Conservation (phyloP, 2,113 vertebrate genomes). For the Tachysurus fulvidraco region DNA sequence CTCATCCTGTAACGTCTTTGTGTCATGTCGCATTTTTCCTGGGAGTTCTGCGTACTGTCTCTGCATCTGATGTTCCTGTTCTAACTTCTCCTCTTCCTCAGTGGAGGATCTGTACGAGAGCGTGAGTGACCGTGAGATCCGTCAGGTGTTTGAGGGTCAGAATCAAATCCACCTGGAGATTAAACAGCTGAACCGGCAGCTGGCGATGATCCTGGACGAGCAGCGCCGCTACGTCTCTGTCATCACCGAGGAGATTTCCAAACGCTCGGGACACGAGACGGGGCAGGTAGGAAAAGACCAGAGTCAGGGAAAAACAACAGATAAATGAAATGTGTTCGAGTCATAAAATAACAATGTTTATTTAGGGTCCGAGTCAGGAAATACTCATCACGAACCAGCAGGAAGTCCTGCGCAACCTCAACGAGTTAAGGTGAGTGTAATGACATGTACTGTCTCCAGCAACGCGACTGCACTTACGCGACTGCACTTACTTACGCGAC, state of each 20-base stretch:
- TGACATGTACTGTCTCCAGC: constrained; percentile 15
- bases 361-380: constrained; percentile 77
- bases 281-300: constrained; percentile 74
- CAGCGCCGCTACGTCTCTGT: constrained; percentile 87
- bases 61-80: neutral
- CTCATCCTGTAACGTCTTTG: no score
- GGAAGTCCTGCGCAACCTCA: constrained; percentile 85
- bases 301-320: no score
- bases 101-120: constrained; percentile 88
- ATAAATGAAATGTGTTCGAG: neutral
- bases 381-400: constrained; percentile 80
- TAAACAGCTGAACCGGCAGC: constrained; percentile 89
- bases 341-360: neutral
- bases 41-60: neutral
- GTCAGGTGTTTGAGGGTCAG: constrained; percentile 96
- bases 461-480: neutral
- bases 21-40: neutral
- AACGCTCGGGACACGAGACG: constrained; percentile 67
- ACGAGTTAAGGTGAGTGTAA: constrained; percentile 82
- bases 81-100: constrained; percentile 50
- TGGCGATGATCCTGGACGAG: constrained; percentile 96
- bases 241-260: constrained; percentile 83
- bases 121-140: constrained; percentile 86
- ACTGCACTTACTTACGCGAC: no score
- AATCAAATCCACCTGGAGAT: constrained; percentile 95